A percentile compares a stretch with the other conserved stretches of the same genome.
Conservation (phyloP, 2,888 invertebrate genomes). For the Pinctada fucata region DNA sequence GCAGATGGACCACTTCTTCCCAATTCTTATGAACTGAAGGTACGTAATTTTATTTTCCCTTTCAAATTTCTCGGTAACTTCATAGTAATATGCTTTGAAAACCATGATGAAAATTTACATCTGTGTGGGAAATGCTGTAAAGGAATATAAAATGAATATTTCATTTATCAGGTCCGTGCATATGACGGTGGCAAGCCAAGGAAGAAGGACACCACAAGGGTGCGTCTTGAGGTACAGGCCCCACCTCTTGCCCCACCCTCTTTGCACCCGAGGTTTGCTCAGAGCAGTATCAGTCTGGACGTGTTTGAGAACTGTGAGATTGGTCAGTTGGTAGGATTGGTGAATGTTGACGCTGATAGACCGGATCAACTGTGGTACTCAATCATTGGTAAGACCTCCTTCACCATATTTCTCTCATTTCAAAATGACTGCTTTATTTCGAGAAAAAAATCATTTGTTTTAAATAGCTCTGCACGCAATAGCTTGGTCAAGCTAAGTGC, state of each 20-base stretch:
- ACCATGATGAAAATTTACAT: no score
- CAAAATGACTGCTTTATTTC: no score
- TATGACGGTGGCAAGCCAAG: slow-evolving; percentile 64
- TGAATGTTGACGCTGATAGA: slow-evolving; percentile 91
- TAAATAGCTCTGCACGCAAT: no score
- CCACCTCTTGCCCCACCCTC: slow-evolving; percentile 74
- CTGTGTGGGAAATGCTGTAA: no score
- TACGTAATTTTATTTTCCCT: slow-evolving; percentile 1
- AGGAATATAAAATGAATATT: no score
- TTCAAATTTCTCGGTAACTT: no score
- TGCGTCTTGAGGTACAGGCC: slow-evolving; percentile 62
- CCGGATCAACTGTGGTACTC: slow-evolving; percentile 93
- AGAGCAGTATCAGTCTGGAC: slow-evolving; percentile 74
- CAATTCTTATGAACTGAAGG: slow-evolving; percentile 32
- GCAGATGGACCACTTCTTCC: slow-evolving; percentile 74
- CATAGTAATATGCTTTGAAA: no score
- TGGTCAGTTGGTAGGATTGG: slow-evolving; percentile 89
- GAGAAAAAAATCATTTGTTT: no score
- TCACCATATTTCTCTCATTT: no score
- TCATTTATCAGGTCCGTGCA: slow-evolving; percentile 53
- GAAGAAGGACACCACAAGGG: slow-evolving; percentile 78
- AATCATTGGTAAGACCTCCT: slow-evolving; percentile 81
- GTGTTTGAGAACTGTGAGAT: slow-evolving; percentile 83
- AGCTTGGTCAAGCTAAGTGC: no score
- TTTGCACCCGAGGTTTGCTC: slow-evolving; percentile 81